These are phyloP conservation scores for Cheumatopsyche charites DNA, from an alignment of 1,140 invertebrate genomes.

Conservation along the genomic window DNA sequence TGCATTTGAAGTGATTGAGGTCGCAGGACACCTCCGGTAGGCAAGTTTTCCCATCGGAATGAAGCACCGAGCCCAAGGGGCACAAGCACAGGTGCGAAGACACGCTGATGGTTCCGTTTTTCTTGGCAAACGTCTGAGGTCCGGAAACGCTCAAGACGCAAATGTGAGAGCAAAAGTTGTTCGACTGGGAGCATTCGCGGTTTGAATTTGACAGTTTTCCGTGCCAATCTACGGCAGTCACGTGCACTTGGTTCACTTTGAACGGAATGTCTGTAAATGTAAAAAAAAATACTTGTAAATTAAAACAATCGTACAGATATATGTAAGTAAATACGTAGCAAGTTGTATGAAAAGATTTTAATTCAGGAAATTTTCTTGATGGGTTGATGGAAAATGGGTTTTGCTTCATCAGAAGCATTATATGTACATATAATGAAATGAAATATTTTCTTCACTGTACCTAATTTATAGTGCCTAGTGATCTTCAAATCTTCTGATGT, in stretches of 20 bases:
- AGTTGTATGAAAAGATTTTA: too few species aligned
- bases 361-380: too few species aligned
- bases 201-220: not conserved
- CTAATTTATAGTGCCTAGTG: not conserved
- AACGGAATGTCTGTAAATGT: constrained; percentile 17
- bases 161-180: constrained; percentile 15
- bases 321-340: too few species aligned
- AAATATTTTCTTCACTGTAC: not conserved
- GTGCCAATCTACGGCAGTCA: not conserved
- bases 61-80: constrained; percentile 63
- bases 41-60: constrained; percentile 62
- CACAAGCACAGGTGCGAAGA: constrained; percentile 64
- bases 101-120: not conserved
- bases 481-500: constrained; percentile 38
- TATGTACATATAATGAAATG: too few species aligned
- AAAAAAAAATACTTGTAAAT: not conserved
- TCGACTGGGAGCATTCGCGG: constrained; percentile 5
- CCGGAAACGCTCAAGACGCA: constrained; percentile 11
- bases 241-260: not conserved
- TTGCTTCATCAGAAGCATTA: too few species aligned
- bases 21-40: constrained; percentile 58
- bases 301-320: too few species aligned
- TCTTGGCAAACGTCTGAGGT: constrained; percentile 30
- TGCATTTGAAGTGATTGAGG: constrained; percentile 62
- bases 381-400: too few species aligned